Percentiles rank a stretch among this genome's conserved stretches.
phyloP scores from a whole-genome alignment of 1,140 invertebrate species.

The Cephus cinctus region DNA sequence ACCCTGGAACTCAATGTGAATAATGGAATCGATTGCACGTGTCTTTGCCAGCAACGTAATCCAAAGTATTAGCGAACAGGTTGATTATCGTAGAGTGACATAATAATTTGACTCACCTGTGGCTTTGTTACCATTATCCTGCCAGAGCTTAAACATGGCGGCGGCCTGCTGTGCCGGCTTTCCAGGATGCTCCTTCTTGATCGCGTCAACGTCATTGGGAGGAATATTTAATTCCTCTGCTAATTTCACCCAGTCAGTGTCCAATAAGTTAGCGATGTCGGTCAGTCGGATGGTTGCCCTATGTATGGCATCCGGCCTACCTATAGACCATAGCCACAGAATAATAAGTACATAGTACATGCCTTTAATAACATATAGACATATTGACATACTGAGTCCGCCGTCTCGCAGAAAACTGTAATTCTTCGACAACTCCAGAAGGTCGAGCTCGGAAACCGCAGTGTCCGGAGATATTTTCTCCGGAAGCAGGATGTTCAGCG shows the following conservation, averaged over 20 bases:
- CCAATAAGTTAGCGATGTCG: constrained; percentile 88
- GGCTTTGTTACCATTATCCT: constrained; percentile 70
- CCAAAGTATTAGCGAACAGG: no score
- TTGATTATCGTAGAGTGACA: no score
- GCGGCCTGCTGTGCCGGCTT: constrained; percentile 88
- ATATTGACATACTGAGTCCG: constrained; percentile 54
- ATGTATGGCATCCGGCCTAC: constrained; percentile 68
- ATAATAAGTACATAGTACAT: constrained; percentile 1
- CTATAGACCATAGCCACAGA: constrained; percentile 26
- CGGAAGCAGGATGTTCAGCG: constrained; percentile 84
- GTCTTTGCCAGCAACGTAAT: no score
- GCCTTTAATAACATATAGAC: constrained; percentile 5
- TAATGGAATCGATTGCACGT: not conserved
- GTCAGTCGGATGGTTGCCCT: constrained; percentile 80
- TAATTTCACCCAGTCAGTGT: constrained; percentile 88
- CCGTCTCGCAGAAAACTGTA: constrained; percentile 64
- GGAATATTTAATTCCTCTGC: constrained; percentile 83
- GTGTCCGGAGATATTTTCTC: constrained; percentile 71
- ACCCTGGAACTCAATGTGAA: no score
- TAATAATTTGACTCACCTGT: constrained; percentile 61
- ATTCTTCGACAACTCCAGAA: constrained; percentile 66
- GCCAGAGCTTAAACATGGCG: constrained; percentile 91
- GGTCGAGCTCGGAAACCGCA: constrained; percentile 70
- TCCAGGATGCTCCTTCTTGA: constrained; percentile 81
- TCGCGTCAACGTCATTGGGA: constrained; percentile 83